A percentile compares a stretch with the other conserved stretches of the same genome.
phyloP scores from a whole-genome alignment of 2,888 invertebrate species.

The Celastrina argiolus region DNA sequence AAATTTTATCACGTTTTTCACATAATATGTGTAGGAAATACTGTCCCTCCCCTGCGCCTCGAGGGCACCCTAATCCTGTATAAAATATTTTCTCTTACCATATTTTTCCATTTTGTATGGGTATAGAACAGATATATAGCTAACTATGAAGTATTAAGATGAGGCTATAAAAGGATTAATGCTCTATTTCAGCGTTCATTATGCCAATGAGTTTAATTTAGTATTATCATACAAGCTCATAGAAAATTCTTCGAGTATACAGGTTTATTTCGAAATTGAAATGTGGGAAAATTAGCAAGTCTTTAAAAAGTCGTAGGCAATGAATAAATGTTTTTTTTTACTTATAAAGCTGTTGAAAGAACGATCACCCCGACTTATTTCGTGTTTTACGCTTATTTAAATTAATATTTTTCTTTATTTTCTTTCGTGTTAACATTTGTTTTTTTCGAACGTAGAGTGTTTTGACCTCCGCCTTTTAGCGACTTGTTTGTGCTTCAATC shows the following conservation, averaged over 20 bases:
- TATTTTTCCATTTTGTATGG: conserved; percentile 4
- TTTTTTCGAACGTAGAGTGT: conserved; percentile 10
- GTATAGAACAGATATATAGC: neutral
- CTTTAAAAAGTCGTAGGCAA: neutral
- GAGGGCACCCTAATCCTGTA: conserved; percentile 7
- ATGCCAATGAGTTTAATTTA: neutral
- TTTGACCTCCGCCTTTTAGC: conserved; percentile 13
- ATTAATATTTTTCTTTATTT: neutral
- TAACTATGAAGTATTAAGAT: neutral
- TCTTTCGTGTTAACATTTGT: conserved; percentile 8
- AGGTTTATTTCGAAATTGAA: neutral
- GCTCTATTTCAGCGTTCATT: neutral
- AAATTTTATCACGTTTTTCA: conserved; percentile 14
- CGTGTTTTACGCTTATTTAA: conserved; percentile 11
- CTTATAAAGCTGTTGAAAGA: neutral
- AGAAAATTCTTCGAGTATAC: neutral
- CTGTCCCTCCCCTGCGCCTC: conserved; percentile 5
- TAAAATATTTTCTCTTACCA: conserved; percentile 5
- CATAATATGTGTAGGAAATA: conserved; percentile 11
- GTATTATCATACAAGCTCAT: neutral
- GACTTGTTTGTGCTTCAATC: conserved; percentile 19
- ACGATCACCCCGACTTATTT: neutral
- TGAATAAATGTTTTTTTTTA: neutral
- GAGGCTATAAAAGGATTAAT: neutral
- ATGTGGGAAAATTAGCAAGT: neutral